Evolutionary conservation across 35 echinoderm and acorn worm species (phyloP).

Genomic region (Apostichopus parvimensis): DNA sequence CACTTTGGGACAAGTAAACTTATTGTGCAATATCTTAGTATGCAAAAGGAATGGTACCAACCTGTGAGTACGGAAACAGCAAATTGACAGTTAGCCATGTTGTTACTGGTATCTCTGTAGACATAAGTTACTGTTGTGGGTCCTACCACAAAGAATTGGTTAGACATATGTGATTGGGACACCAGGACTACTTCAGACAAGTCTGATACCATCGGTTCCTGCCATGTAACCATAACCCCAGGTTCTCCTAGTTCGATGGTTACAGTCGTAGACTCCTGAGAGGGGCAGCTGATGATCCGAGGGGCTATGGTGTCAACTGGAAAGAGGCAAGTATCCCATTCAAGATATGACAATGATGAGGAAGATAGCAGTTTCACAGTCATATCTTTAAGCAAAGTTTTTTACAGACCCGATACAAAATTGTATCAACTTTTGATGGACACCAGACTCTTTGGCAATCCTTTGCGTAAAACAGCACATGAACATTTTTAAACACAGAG

Average conservation of each 20-base stretch:
- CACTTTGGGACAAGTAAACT: too few species aligned
- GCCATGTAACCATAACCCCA: constrained; percentile 24
- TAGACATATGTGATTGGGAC: constrained; percentile 30
- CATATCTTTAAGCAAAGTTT: too few species aligned
- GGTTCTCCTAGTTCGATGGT: constrained; percentile 17
- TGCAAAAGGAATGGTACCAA: background rate
- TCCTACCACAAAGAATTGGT: constrained; percentile 29
- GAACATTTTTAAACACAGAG: too few species aligned
- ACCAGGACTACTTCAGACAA: constrained; percentile 33
- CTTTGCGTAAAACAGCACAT: too few species aligned
- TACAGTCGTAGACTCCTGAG: constrained; percentile 1
- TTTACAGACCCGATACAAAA: too few species aligned
- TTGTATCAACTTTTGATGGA: too few species aligned
- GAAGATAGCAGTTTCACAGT: background rate
- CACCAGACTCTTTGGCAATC: too few species aligned
- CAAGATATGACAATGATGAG: constrained; percentile 4
- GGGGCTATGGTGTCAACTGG: constrained; percentile 45
- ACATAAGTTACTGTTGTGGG: constrained; percentile 40
- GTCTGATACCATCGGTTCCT: constrained; percentile 26
- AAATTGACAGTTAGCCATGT: constrained; percentile 34
- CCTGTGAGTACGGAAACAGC: constrained; percentile 27
- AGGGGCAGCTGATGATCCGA: constrained; percentile 13
- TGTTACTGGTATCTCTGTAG: constrained; percentile 27
- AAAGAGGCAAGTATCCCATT: background rate
- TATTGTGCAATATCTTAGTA: too few species aligned